These are phyloP conservation scores for Napeogenes inachia DNA, from an alignment of 2,888 invertebrate species.

Conservation along the genomic window DNA sequence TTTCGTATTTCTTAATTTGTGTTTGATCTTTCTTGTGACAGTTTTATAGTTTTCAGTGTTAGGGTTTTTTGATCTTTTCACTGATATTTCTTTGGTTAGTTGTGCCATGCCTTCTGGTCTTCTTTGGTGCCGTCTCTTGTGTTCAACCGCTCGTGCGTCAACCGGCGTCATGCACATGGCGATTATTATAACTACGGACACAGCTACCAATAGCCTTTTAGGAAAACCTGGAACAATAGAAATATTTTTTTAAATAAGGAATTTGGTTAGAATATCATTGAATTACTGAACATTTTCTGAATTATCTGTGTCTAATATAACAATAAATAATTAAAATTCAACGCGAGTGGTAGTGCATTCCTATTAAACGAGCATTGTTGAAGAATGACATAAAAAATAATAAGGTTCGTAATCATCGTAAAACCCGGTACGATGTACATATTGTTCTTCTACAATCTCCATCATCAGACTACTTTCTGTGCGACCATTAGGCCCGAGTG, in stretches of 20 bases:
- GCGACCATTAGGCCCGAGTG: conserved; percentile 43
- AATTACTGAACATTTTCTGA: not conserved
- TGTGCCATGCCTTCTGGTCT: conserved; percentile 46
- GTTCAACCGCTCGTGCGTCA: conserved; percentile 55
- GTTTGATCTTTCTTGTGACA: conserved; percentile 57
- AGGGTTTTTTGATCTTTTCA: conserved; percentile 44
- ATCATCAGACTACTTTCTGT: conserved; percentile 60
- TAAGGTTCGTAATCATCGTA: conserved; percentile 63
- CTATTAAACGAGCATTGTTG: conserved; percentile 39
- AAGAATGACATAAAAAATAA: conserved; percentile 72
- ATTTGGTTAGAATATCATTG: conserved; percentile 1
- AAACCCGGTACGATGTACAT: conserved; percentile 36
- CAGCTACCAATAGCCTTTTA: conserved; percentile 74
- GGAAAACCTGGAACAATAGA: conserved; percentile 70
- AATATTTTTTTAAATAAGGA: not conserved
- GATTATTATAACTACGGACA: conserved; percentile 62
- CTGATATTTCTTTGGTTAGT: conserved; percentile 49
- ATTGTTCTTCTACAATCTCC: conserved; percentile 49
- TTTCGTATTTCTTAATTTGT: conserved; percentile 58
- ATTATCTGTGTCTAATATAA: not conserved
- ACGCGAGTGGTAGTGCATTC: conserved; percentile 35
- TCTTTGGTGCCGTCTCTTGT: conserved; percentile 56
- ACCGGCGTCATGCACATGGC: conserved; percentile 64
- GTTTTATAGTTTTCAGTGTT: conserved; percentile 52
- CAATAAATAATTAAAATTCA: conserved; percentile 18